Base-by-base conservation (phyloP, 2,113 vertebrate species). In the Gnathochromis pfefferi region DNA sequence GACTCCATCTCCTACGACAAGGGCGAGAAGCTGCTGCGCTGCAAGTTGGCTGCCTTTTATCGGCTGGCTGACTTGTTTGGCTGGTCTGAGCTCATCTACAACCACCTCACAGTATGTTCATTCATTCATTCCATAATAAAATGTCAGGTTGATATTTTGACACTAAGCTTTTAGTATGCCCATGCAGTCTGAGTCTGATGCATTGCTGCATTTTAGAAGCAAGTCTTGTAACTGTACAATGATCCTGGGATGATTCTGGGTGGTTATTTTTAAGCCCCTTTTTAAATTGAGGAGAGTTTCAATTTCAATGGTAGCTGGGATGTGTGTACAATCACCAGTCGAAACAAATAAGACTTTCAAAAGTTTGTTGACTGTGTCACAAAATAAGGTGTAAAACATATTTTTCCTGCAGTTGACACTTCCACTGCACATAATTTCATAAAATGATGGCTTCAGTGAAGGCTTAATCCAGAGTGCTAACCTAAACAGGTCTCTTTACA, bases 31-130 rank as follows among this genome's bases (percentile, higher is more conserved):
- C 91, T 98, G 47, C 91, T 98, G 53, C 97, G 98, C 70, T 99
- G 98, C 95, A 99, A 99, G 91, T 91, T 99, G 88, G 98, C 98
- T 0, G 98, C 98, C 3, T 98, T 99, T 89, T 98, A 99, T 90
- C 97, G 99, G 19, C 96, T 99, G 49, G 97, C 98, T 1, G 99
- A 99, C 92, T 96, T 99, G 90, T 99, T 99, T 35, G 97, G 98
- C 85, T 99, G 99, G 99, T 98, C 98, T 42, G 97, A 99, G 95
- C 98, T 99, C 73, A 99, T 99, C 96, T 99, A 99, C 95, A 99
- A 99, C 95, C 99, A 99, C 85, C 97, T 99, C 94, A 99, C 98
- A 55, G 98, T 99, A 96, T 81, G 93, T 38, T 23, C 31, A 8
- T 55, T 73, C 54, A 4, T 40, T 75, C 17, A 7, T 63, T 54